Conservation (phyloP, 23 tunicate species). For the Diplosoma virens region DNA sequence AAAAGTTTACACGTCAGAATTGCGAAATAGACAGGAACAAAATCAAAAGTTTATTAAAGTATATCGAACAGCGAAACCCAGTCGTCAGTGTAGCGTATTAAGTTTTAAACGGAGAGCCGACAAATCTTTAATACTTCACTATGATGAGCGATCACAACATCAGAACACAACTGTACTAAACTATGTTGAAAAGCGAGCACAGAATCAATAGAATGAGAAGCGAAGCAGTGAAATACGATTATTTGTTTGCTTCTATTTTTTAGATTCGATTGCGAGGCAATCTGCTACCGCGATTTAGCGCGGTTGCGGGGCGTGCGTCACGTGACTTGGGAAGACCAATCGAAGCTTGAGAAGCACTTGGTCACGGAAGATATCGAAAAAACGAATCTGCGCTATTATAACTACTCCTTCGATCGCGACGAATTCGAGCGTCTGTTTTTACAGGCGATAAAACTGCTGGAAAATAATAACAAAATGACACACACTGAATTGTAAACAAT, state of each 20-base stretch:
- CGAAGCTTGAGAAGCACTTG: slow-evolving; percentile 37
- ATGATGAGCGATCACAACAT: no score
- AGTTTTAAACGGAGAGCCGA: no score
- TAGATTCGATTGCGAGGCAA: slow-evolving; percentile 65
- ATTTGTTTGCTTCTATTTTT: background rate
- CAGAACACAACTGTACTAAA: no score
- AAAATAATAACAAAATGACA: slow-evolving; percentile 36
- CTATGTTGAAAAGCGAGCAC: background rate
- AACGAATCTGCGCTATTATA: slow-evolving; percentile 49
- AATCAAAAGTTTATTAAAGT: no score
- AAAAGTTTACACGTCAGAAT: no score
- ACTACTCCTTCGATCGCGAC: slow-evolving; percentile 58
- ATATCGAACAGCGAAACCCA: no score
- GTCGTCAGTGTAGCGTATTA: no score
- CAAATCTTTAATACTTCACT: no score
- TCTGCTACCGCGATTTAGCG: slow-evolving; percentile 75
- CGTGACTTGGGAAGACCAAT: slow-evolving; percentile 67
- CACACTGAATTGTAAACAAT: slow-evolving; percentile 17
- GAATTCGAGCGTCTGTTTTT: slow-evolving; percentile 47
- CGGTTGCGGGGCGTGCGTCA: slow-evolving; percentile 63
- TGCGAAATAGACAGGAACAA: no score
- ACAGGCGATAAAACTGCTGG: slow-evolving; percentile 36
- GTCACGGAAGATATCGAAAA: background rate
- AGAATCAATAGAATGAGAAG: background rate
- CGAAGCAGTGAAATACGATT: no score